Evolutionary conservation across 2,113 vertebrate species (phyloP).

Genomic region (Mus pahari): DNA sequence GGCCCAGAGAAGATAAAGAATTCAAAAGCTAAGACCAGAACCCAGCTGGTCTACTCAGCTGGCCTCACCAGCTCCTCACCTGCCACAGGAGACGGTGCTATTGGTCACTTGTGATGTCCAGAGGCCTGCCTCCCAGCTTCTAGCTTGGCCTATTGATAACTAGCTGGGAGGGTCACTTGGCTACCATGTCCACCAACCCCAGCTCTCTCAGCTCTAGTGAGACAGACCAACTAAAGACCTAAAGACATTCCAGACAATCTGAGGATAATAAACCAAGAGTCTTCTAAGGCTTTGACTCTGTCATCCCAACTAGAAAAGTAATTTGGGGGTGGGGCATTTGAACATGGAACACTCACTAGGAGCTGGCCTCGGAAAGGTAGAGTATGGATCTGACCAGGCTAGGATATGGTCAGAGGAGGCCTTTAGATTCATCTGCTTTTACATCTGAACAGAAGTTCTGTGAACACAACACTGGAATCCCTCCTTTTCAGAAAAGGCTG

Average conservation of each 20-base stretch:
- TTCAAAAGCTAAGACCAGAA: background rate
- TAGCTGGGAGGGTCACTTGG: background rate
- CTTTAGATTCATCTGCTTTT: background rate
- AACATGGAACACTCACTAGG: background rate
- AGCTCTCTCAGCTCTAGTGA: background rate
- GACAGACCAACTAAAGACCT: constrained; percentile 17
- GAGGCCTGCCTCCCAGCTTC: background rate
- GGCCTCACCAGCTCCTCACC: background rate
- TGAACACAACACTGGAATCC: background rate
- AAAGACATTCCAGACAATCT: background rate
- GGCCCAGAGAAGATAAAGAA: constrained; percentile 10
- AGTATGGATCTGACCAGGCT: background rate
- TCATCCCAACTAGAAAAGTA: background rate
- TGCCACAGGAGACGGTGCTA: background rate
- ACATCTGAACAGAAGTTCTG: background rate
- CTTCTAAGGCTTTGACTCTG: constrained; percentile 14
- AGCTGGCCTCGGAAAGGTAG: background rate
- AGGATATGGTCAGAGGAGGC: background rate
- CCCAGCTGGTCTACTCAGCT: background rate
- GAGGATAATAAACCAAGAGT: background rate
- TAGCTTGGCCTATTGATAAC: background rate
- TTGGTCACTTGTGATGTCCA: background rate
- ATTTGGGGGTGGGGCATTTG: background rate
- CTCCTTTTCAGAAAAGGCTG: background rate
- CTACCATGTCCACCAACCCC: background rate